A percentile compares a stretch with the other conserved stretches of the same genome.
phyloP scores from a whole-genome alignment of 2,888 invertebrate genomes.

The Augiades crinisus region DNA sequence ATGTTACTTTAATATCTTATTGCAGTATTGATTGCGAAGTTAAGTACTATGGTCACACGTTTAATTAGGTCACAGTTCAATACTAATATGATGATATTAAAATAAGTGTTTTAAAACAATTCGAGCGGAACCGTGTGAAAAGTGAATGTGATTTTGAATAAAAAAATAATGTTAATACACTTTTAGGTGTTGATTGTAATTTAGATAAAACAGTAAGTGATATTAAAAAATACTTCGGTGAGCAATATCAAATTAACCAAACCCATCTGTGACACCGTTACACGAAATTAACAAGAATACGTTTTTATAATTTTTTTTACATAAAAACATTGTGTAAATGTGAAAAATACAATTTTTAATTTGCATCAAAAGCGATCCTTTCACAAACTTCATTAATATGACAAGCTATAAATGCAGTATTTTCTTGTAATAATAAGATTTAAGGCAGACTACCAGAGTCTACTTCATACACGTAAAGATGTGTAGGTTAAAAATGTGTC shows the following conservation, averaged over 20 bases:
- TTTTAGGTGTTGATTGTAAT: not conserved
- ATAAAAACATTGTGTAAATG: no score
- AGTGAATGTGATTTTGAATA: slow-evolving; percentile 7
- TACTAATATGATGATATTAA: not conserved
- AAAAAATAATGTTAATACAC: not conserved
- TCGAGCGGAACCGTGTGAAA: not conserved
- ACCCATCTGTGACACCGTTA: not conserved
- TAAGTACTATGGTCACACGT: not conserved
- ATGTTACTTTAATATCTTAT: not conserved
- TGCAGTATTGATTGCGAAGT: not conserved
- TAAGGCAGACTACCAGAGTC: no score
- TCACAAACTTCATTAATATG: no score
- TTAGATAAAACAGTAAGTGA: not conserved
- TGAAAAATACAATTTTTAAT: no score
- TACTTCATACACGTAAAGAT: no score
- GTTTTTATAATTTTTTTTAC: no score
- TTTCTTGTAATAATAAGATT: no score
- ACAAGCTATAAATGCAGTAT: no score
- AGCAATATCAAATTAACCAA: not conserved
- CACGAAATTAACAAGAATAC: not conserved
- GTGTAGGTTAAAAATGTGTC: no score
- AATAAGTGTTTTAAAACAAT: not conserved
- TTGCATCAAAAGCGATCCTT: no score
- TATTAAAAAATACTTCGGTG: not conserved
- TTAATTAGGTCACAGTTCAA: slow-evolving; percentile 1